phyloP scores from a whole-genome alignment of 2,888 invertebrate genomes.

The Eilema griseolum region DNA sequence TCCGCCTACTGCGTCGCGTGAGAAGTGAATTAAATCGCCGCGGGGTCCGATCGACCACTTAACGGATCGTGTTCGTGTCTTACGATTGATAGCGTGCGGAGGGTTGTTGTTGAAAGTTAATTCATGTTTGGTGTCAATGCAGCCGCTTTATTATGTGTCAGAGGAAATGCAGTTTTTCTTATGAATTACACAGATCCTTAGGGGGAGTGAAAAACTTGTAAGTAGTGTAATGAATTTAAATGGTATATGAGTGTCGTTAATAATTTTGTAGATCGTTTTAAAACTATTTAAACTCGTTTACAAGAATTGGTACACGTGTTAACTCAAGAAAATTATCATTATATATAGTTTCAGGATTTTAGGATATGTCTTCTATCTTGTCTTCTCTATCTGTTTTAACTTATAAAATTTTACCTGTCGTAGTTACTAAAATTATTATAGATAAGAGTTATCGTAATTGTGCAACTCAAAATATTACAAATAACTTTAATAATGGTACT shows the following conservation, averaged over 20 bases:
- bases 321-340: too few species aligned
- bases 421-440: too few species aligned
- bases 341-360: too few species aligned
- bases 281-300: too few species aligned
- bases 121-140: constrained; percentile 84
- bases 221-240: constrained; percentile 6
- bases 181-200: constrained; percentile 48
- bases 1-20: constrained; percentile 77
- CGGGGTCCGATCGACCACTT: constrained; percentile 82
- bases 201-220: constrained; percentile 27
- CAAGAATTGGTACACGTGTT: too few species aligned
- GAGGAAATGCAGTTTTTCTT: constrained; percentile 77
- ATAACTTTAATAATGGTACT: too few species aligned
- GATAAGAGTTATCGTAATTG: too few species aligned
- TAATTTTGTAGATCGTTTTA: not conserved
- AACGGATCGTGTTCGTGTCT: constrained; percentile 79
- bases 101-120: constrained; percentile 81
- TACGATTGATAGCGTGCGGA: constrained; percentile 78
- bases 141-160: constrained; percentile 76
- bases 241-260: not conserved
- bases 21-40: constrained; percentile 81
- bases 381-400: too few species aligned
- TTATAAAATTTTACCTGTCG: too few species aligned
- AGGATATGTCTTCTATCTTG: too few species aligned
- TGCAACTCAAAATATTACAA: too few species aligned